Evolutionary conservation across 2,797 vertebrate genomes (phyloP).

Genomic region (Pantherophis alleghaniensis): DNA sequence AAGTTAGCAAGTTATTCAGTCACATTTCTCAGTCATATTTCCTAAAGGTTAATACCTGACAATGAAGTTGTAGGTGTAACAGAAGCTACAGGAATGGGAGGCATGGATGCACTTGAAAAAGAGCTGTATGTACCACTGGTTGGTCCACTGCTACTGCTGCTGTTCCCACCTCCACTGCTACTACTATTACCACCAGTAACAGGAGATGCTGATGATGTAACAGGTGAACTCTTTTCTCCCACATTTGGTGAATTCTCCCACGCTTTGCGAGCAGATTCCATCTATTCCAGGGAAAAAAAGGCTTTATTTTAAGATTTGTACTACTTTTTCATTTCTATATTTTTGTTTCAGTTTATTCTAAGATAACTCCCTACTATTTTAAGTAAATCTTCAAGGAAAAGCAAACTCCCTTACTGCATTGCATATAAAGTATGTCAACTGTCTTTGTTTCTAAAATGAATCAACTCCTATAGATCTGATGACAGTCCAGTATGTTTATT

Average conservation of each 20-base stretch:
- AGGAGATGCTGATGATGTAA: constrained; percentile 88
- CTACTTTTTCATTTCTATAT: neutral
- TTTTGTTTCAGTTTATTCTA: neutral
- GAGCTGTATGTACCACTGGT: constrained; percentile 86
- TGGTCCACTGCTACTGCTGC: constrained; percentile 66
- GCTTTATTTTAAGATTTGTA: constrained; percentile 40
- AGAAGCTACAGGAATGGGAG: constrained; percentile 95
- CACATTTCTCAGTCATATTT: neutral
- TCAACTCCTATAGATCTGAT: neutral
- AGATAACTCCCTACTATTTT: neutral
- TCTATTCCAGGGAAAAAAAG: constrained; percentile 72
- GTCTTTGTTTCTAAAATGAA: neutral
- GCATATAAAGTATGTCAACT: neutral
- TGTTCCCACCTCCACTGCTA: constrained; percentile 26
- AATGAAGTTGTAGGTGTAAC: constrained; percentile 95
- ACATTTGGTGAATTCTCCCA: constrained; percentile 98
- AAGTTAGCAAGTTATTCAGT: neutral
- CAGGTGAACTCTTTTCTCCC: constrained; percentile 89
- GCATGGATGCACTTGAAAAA: constrained; percentile 93
- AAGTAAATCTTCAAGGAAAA: neutral
- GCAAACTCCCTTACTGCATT: neutral
- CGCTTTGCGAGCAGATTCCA: constrained; percentile 98
- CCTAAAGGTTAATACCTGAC: constrained; percentile 77
- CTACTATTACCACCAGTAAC: constrained; percentile 69
- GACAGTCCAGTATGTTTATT: neutral